phyloP scores from a whole-genome alignment of 2,113 vertebrate genomes.

The Sapayoa aenigma region DNA sequence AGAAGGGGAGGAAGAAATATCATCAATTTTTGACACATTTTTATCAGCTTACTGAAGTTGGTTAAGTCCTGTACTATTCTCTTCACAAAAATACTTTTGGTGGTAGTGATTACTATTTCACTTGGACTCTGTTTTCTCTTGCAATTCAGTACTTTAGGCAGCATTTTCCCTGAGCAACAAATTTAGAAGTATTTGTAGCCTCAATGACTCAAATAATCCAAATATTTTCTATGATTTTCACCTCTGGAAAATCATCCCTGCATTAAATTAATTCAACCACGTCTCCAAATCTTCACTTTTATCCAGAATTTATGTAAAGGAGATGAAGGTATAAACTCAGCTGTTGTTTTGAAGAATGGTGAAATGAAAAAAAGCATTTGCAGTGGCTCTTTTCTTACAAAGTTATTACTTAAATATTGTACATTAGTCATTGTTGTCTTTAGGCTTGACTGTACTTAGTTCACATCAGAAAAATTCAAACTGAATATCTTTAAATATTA shows the following conservation, averaged over 20 bases:
- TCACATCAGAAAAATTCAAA: background rate
- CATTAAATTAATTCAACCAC: background rate
- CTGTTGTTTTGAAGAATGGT: background rate
- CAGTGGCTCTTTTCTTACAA: background rate
- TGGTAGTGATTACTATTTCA: background rate
- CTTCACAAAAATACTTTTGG: background rate
- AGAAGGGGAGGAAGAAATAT: background rate
- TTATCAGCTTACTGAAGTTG: background rate
- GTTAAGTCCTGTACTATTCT: background rate
- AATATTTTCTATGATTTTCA: background rate
- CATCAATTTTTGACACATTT: background rate
- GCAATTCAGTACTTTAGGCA: background rate
- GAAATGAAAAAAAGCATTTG: background rate
- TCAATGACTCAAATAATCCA: background rate
- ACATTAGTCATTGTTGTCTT: background rate
- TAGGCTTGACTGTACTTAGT: background rate
- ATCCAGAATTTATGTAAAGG: background rate
- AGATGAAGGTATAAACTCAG: background rate
- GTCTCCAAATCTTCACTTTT: background rate
- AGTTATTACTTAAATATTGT: background rate
- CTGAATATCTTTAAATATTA: background rate
- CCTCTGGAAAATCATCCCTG: background rate
- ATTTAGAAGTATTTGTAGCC: background rate
- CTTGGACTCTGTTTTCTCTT: background rate
- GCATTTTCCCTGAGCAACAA: background rate